Base-by-base conservation (phyloP, 2,888 invertebrate species). In the Schizaphis graminum region DNA sequence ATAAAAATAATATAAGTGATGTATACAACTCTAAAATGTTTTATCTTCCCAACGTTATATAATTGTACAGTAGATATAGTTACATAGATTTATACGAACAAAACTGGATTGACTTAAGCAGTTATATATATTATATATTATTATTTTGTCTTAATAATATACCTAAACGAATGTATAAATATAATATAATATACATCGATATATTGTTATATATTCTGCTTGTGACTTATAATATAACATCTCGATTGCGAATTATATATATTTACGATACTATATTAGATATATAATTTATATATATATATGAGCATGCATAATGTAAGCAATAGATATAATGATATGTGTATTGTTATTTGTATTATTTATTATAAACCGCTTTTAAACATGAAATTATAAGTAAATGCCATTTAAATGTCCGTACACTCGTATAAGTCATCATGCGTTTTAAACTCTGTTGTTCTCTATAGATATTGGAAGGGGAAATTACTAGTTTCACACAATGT, bases 401-500 rank as follows among this genome's bases (percentile, higher is more conserved):
- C 53, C 84, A 28, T 84, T 91, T 84, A 53, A 91, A 91, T 28
- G 41, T 91, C 44, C n/a, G 28, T 28, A 85, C 44, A 28, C n/a
- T 57, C 44, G 11, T 47, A 13, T 53, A 77, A 89, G 41, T 87
- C 57, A 86, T 86, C 92, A 21, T 41, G 49, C 61, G 24, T 92
- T 87, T 67, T 35, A 67, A 87, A 92, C 61, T 57, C 57, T 35
- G 26, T 47, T 86, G 61, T 86, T 86, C 44, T 87, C 47, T 57
- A 41, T 44, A 4, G 21, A 7, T 21, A 21, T 41, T 28, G 28
- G 67, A 26, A 92, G 92, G 88, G 67, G 88, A 92, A 67, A 92
- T 67, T 67, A 92, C 92, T 53, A n/a, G 88, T 92, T 88, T 92
- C 92, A 88, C 67, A 88, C 87, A 67, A 90, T 57, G 44, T 91